These are phyloP conservation scores for Calidris pygmaea DNA, from an alignment of 2,113 vertebrate genomes.

Conservation along the genomic window DNA sequence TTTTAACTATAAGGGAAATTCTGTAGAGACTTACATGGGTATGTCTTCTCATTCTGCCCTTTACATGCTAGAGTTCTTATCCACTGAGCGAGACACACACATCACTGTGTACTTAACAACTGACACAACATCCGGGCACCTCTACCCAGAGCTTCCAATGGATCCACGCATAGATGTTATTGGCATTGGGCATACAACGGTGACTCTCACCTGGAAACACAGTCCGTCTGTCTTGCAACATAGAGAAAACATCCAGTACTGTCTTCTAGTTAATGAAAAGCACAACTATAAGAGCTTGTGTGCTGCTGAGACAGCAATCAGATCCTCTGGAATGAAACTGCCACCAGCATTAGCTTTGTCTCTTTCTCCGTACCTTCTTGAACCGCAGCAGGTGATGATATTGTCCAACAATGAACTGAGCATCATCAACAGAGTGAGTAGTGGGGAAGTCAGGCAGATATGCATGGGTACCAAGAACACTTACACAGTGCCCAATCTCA, in stretches of 20 bases:
- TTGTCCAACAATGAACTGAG: slow-evolving; percentile 45
- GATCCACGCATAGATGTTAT: slow-evolving; percentile 81
- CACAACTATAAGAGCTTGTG: slow-evolving; percentile 87
- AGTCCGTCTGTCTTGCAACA: slow-evolving; percentile 75
- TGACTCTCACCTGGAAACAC: slow-evolving; percentile 85
- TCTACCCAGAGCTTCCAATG: slow-evolving; percentile 81
- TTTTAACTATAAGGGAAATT: slow-evolving; percentile 81
- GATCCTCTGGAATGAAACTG: slow-evolving; percentile 38
- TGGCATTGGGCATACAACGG: slow-evolving; percentile 82
- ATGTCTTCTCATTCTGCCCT: slow-evolving; percentile 75
- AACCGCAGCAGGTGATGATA: slow-evolving; percentile 56
- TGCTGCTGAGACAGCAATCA: slow-evolving; percentile 73
- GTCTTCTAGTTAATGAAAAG: slow-evolving; percentile 82
- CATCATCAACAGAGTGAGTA: slow-evolving; percentile 49
- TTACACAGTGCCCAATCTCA: slow-evolving; percentile 82
- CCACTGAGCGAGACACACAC: slow-evolving; percentile 78
- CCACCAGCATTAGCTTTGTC: background rate
- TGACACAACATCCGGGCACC: slow-evolving; percentile 67
- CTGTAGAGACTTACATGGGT: slow-evolving; percentile 80
- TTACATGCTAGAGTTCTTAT: slow-evolving; percentile 82
- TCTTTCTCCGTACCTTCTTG: slow-evolving; percentile 30
- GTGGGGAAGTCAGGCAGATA: slow-evolving; percentile 73
- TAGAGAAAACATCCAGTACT: slow-evolving; percentile 79
- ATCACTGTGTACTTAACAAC: slow-evolving; percentile 79
- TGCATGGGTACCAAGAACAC: slow-evolving; percentile 82